Base-by-base conservation (phyloP, 2,797 vertebrate species). In the Cuculus canorus region DNA sequence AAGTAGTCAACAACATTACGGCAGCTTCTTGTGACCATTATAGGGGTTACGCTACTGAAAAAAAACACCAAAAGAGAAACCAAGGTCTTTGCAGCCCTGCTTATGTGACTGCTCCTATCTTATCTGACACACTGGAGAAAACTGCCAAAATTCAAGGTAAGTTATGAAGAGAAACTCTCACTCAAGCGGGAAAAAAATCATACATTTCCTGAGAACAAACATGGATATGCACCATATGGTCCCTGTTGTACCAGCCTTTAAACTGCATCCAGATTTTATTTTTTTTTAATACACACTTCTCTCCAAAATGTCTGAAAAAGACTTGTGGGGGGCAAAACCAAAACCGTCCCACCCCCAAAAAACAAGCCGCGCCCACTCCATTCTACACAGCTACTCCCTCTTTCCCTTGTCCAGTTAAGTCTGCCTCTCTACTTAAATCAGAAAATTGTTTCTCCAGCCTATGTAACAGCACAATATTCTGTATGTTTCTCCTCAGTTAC, bases 331-430 rank as follows among this genome's bases (percentile, higher is more conserved):
- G 4, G 12, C 15, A 41, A 32, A 13, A 9, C 39, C 23, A 39
- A 12, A 2, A 0, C 1, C 10, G 41, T 5, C 10, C 12, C 3
- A 11, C 0, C 15, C 15, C 13, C 1, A n/a, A 24, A 82, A 37
- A 13, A 0, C 16, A 80, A 30, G n/a, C 4, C 27, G 61, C 12
- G 3, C 25, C 14, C 17, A 37, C 2, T 5, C 6, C 13, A 69
- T 4, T 7, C 8, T 56, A 48, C 30, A 57, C 9, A 77, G 47
- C 9, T 33, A 28, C 2, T 21, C 10, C 1, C 13, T 35, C 28
- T 43, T 64, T 32, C n/a, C 59, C 10, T 24, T 17, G 22, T 39
- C 25, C 25, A 64, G 2, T 27, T 59, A 88, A 82, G 8, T 30
- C 22, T 64, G 8, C 5, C 13, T 52, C 28, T 60, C 57, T 57